phyloP scores from a whole-genome alignment of 2,797 vertebrate species.

The Pipistrellus pipistrellus region DNA sequence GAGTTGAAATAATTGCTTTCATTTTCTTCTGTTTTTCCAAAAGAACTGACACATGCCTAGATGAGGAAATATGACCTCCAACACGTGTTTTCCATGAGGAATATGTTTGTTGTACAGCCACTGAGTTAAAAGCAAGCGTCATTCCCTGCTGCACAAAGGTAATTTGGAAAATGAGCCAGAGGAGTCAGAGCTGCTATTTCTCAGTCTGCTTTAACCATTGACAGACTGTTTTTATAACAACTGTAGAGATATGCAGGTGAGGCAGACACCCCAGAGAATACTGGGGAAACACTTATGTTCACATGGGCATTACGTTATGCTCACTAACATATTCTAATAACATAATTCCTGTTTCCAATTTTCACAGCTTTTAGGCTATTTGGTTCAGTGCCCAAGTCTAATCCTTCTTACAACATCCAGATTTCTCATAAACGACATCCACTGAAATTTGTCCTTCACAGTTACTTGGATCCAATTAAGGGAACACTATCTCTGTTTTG shows the following conservation, averaged over 20 bases:
- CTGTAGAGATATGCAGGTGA: slow-evolving; percentile 58
- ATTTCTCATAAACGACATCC: background rate
- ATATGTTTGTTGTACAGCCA: slow-evolving; percentile 68
- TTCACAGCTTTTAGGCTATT: slow-evolving; percentile 26
- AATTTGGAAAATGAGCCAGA: slow-evolving; percentile 83
- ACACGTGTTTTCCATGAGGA: slow-evolving; percentile 86
- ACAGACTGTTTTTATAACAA: slow-evolving; percentile 71
- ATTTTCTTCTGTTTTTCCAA: slow-evolving; percentile 83
- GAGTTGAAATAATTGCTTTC: slow-evolving; percentile 83
- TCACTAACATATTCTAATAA: slow-evolving; percentile 56
- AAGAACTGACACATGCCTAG: slow-evolving; percentile 77
- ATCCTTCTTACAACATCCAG: background rate
- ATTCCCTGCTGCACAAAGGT: slow-evolving; percentile 79
- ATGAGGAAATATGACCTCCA: slow-evolving; percentile 81
- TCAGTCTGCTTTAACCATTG: slow-evolving; percentile 77
- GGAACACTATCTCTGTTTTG: slow-evolving; percentile 7
- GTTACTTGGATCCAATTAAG: slow-evolving; percentile 68
- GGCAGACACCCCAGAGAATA: slow-evolving; percentile 70
- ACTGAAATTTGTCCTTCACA: background rate
- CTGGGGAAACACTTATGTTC: slow-evolving; percentile 37
- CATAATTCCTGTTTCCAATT: slow-evolving; percentile 47
- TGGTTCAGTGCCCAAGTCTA: background rate
- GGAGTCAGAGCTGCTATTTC: slow-evolving; percentile 80
- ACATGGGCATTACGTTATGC: slow-evolving; percentile 2
- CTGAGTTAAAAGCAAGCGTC: slow-evolving; percentile 81